Conservation (phyloP, 1,140 invertebrate species). For the Neodiprion pinetum region DNA sequence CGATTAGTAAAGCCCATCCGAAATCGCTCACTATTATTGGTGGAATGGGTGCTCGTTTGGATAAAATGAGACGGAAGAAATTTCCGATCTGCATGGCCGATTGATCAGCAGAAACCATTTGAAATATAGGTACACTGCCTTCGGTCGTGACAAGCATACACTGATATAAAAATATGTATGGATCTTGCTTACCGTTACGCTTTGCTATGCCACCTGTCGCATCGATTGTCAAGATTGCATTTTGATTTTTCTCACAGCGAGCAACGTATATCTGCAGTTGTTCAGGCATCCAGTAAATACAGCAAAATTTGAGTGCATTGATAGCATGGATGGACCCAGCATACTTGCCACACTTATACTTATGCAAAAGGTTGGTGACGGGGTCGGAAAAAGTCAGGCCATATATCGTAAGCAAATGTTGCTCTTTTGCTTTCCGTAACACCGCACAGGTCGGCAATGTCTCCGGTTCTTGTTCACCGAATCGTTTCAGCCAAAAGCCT, state of each 20-base stretch:
- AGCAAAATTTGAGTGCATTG: conserved; percentile 16
- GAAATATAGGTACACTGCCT: conserved; percentile 30
- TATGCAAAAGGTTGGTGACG: conserved; percentile 12
- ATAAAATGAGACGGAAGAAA: conserved; percentile 25
- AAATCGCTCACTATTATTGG: conserved; percentile 25
- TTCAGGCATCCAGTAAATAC: conserved; percentile 16
- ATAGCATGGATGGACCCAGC: conserved; percentile 17
- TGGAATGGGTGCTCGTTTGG: conserved; percentile 8
- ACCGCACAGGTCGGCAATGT: conserved; percentile 17
- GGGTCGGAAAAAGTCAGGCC: conserved; percentile 18
- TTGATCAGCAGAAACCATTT: conserved; percentile 30
- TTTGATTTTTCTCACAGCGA: conserved; percentile 18
- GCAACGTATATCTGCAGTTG: conserved; percentile 29
- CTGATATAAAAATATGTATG: conserved; percentile 28
- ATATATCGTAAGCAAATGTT: conserved; percentile 12
- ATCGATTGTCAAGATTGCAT: conserved; percentile 27
- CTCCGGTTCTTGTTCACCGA: conserved; percentile 20
- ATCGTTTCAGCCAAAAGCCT: conserved; percentile 13
- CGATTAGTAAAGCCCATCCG: conserved; percentile 23
- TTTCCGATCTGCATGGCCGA: conserved; percentile 16
- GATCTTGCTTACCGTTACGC: neutral
- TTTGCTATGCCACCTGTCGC: conserved; percentile 24
- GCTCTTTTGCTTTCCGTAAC: conserved; percentile 27
- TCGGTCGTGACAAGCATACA: conserved; percentile 23
- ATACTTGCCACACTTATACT: conserved; percentile 8